Evolutionary conservation across 2,797 vertebrate genomes (phyloP).

Genomic region (Eospalax fontanierii): DNA sequence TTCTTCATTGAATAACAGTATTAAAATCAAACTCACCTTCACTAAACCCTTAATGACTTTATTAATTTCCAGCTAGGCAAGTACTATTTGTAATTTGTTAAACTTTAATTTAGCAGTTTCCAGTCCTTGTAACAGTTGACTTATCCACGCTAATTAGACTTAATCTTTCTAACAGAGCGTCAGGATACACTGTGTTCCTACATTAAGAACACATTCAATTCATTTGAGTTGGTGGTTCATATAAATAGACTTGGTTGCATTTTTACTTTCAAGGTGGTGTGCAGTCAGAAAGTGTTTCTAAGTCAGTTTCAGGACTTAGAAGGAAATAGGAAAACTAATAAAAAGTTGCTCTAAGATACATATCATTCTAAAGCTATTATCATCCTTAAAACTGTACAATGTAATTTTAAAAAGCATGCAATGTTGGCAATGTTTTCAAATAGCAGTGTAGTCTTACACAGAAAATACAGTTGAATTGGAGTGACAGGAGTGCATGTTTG

Average conservation of each 20-base stretch:
- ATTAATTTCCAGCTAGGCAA: slow-evolving; percentile 56
- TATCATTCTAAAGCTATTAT: slow-evolving; percentile 40
- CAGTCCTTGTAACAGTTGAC: slow-evolving; percentile 62
- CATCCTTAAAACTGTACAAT: slow-evolving; percentile 25
- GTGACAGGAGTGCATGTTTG: not conserved
- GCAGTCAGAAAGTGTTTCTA: slow-evolving; percentile 67
- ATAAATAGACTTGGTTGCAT: slow-evolving; percentile 60
- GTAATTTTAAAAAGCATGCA: slow-evolving; percentile 41
- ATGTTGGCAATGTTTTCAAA: slow-evolving; percentile 19
- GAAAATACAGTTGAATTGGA: slow-evolving; percentile 26
- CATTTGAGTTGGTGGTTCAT: slow-evolving; percentile 65
- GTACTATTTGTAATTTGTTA: slow-evolving; percentile 66
- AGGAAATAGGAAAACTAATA: slow-evolving; percentile 48
- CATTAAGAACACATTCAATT: slow-evolving; percentile 64
- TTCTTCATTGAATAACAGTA: slow-evolving; percentile 75
- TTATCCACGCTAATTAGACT: slow-evolving; percentile 78
- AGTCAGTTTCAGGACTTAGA: not conserved
- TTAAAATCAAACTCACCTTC: slow-evolving; percentile 56
- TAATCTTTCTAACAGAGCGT: slow-evolving; percentile 72
- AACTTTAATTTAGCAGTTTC: slow-evolving; percentile 76
- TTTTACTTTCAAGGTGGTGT: slow-evolving; percentile 23
- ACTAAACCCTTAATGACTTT: slow-evolving; percentile 57
- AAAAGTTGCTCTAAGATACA: not conserved
- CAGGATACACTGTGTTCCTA: slow-evolving; percentile 71
- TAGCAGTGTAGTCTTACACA: not conserved